These are phyloP conservation scores for Lithodes maja DNA, from an alignment of 2,888 invertebrate genomes.

Conservation along the genomic window DNA sequence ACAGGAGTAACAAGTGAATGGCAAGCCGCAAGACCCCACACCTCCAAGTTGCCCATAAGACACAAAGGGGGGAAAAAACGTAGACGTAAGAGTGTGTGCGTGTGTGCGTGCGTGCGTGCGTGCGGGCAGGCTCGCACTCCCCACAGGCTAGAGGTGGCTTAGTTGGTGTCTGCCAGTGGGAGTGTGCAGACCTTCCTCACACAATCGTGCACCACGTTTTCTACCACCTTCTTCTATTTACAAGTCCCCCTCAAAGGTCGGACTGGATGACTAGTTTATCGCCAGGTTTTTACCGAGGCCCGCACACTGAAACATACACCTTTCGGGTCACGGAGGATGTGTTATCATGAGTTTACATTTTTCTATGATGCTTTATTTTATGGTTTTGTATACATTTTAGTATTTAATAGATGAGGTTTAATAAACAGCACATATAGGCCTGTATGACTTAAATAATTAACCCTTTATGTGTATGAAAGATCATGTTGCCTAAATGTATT, in stretches of 20 bases:
- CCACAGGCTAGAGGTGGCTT: conserved; percentile 32
- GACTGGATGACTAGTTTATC: not conserved
- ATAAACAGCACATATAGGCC: too few relatives aligned
- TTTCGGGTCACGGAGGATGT: conserved; percentile 39
- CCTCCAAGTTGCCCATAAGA: conserved; percentile 22
- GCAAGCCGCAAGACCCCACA: conserved; percentile 36
- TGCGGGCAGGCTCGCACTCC: conserved; percentile 3
- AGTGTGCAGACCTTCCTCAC: conserved; percentile 39
- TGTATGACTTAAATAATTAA: too few relatives aligned
- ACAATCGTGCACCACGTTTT: conserved; percentile 19
- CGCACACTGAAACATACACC: conserved; percentile 17
- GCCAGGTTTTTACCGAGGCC: not conserved
- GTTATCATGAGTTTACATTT: not conserved
- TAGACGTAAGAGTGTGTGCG: conserved; percentile 23
- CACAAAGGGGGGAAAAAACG: conserved; percentile 14
- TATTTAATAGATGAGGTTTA: too few relatives aligned
- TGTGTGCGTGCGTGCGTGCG: conserved; percentile 19
- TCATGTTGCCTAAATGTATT: too few relatives aligned
- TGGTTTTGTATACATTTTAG: not conserved
- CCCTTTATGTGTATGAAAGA: too few relatives aligned
- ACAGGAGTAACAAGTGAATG: not conserved
- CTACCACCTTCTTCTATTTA: conserved; percentile 35
- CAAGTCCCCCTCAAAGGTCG: conserved; percentile 31
- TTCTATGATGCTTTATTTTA: conserved; percentile 4
- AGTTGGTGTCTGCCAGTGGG: conserved; percentile 57